Base-by-base conservation (phyloP, 2,888 invertebrate genomes). In the Eretmocerus hayati region DNA sequence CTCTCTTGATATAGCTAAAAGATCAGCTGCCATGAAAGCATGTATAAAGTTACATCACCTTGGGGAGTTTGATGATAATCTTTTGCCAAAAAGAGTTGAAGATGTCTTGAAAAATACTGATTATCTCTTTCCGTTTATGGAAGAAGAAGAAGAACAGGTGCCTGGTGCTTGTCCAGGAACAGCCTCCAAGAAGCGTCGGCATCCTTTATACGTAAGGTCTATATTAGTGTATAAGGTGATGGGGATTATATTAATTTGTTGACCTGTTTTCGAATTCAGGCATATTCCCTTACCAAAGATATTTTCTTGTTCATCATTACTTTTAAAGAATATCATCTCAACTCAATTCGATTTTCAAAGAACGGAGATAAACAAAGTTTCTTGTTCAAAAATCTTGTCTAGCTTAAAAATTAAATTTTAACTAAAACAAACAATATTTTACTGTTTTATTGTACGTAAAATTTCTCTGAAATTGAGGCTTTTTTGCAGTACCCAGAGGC, bases 1-100 rank as follows among this genome's bases (percentile, higher is more conserved):
- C 0, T 77, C 63, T 26, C 70, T 80, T 48, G 80, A 78, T 56
- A 55, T 72, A 3, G 93, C 94, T 0, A 92, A 92, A 71, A 81
- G 86, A 58, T 84, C 88, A 0, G 92, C 85, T 0, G 93, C 92
- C 0, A 72, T 93, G 48, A 79, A 83, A 48, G 80, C 84, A 0
- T 92, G 92, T 65, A 78, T 80, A 46, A 65, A 72, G 57, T 73
- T 96, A 4, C 85, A 91, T 58, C 54, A 81, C 62, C 60, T 68
- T 8, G 85, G 85, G 0, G 92, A 90, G 70, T 72, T 96, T 2
- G 78, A 81, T 54, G 75, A 86, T 22, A 75, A 82, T 26, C 72
- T 95, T 45, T 62, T 86, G 48, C 94, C 73, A 2, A 53, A 47
- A 30, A 48, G 56, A 13, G 16, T 21, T 1, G 45, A 56, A 4